phyloP scores from a whole-genome alignment of 2,888 invertebrate genomes.

The Pseudanteris insignis region DNA sequence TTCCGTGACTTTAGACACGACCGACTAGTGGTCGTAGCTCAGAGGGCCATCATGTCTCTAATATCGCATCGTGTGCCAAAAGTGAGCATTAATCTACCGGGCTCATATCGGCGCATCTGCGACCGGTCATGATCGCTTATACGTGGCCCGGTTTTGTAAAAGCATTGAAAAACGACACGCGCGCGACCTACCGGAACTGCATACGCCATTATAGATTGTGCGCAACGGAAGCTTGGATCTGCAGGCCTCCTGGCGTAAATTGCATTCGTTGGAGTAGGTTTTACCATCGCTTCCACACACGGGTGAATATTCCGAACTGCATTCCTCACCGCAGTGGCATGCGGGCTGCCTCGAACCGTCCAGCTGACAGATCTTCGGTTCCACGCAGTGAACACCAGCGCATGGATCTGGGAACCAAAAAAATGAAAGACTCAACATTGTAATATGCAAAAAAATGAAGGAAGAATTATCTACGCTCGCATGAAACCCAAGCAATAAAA shows the following conservation, averaged over 20 bases:
- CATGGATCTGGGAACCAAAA: slow-evolving; percentile 79
- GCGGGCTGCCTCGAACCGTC: slow-evolving; percentile 80
- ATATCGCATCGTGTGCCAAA: too few species aligned
- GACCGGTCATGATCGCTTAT: slow-evolving; percentile 1
- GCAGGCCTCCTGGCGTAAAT: slow-evolving; percentile 82
- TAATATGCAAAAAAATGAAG: too few species aligned
- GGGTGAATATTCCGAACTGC: slow-evolving; percentile 76
- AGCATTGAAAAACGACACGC: too few species aligned
- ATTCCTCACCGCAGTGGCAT: slow-evolving; percentile 82
- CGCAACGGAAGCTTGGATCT: slow-evolving; percentile 77
- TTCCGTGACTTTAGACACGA: too few species aligned
- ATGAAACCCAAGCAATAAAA: too few species aligned
- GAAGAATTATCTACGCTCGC: too few species aligned
- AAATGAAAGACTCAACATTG: not conserved
- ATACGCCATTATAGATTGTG: slow-evolving; percentile 84
- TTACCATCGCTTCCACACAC: slow-evolving; percentile 82
- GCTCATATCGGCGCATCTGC: slow-evolving; percentile 11
- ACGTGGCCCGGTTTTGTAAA: too few species aligned
- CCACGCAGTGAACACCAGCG: slow-evolving; percentile 78
- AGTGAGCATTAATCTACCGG: too few species aligned
- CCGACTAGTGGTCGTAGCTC: too few species aligned
- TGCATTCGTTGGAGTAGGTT: slow-evolving; percentile 85
- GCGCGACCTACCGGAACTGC: slow-evolving; percentile 77
- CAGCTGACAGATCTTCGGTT: slow-evolving; percentile 84
- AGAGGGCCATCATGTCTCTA: too few species aligned